Conservation (phyloP, 2,797 vertebrate genomes). For the Serranus cabrilla region DNA sequence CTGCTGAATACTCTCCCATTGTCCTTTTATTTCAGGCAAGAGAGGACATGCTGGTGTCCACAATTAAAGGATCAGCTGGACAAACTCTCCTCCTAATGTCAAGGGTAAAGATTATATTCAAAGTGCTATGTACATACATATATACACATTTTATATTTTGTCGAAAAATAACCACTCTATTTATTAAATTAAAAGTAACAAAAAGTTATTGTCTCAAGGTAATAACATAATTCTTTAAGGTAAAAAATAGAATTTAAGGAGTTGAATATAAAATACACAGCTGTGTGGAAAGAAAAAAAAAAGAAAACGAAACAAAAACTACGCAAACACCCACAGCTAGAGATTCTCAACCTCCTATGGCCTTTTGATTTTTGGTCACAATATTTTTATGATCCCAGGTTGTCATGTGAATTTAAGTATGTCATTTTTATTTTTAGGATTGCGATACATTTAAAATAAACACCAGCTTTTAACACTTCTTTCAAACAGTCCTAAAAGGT, state of each 20-base stretch:
- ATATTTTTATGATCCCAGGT: neutral
- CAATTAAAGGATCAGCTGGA: slow-evolving; percentile 55
- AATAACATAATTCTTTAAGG: slow-evolving; percentile 56
- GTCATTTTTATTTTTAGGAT: neutral
- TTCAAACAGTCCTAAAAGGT: slow-evolving; percentile 32
- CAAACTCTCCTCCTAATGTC: slow-evolving; percentile 28
- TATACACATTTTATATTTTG: slow-evolving; percentile 43
- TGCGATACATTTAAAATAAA: slow-evolving; percentile 8
- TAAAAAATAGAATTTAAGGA: slow-evolving; percentile 79
- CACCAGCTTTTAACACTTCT: slow-evolving; percentile 20
- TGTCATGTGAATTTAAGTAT: neutral
- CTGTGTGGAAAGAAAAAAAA: slow-evolving; percentile 50
- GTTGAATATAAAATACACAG: slow-evolving; percentile 73
- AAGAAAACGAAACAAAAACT: slow-evolving; percentile 16
- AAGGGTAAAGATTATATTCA: slow-evolving; percentile 49
- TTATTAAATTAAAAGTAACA: slow-evolving; percentile 75
- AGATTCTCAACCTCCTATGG: slow-evolving; percentile 58
- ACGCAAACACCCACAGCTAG: slow-evolving; percentile 18
- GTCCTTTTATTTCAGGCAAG: slow-evolving; percentile 23
- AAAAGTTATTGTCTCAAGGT: slow-evolving; percentile 58
- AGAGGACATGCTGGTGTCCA: slow-evolving; percentile 55
- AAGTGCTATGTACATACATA: slow-evolving; percentile 62
- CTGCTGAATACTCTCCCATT: slow-evolving; percentile 14
- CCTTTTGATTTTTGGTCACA: slow-evolving; percentile 8
- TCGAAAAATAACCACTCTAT: slow-evolving; percentile 75